Base-by-base conservation (phyloP, 2,888 invertebrate genomes). In the Epistrophe grossulariae region DNA sequence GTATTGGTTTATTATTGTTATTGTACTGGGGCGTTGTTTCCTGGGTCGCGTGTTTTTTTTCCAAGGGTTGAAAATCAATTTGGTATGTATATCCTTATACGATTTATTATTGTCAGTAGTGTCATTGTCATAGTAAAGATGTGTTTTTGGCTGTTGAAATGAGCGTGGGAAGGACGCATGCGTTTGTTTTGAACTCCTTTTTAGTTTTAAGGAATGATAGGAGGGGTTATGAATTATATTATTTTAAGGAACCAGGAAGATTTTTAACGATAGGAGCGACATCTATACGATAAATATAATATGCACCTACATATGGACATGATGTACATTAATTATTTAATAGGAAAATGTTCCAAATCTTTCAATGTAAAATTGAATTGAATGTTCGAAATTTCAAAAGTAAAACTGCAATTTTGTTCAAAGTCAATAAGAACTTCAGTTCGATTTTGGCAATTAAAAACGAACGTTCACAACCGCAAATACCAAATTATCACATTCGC, bases 1-100 rank as follows among this genome's bases (percentile, higher is more conserved):
- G 74, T 50, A 79, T 64, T 74, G 71, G 68, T 84, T 84, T 84
- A 84, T 84, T 84, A 79, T 84, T 84, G 84, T 84, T 84, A 84
- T 84, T 84, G 79, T 74, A 84, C 84, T 84, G 84, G 84, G 84
- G 84, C 84, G 84, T 84, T 84, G 84, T 84, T 79, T 59, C 13
- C 62, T 79, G 55, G 62, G 11, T 48, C 40, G 31, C 70, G 64
- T 57, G 57, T 78, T 40, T 64, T 50, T 64, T 71, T 45, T 55
- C 4, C 31, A 74, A 68, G 84, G 79, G 74, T 45, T 74, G 79
- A 79, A 79, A 79, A 84, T 74, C 64, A 79, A 79, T 79, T 70
- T 48, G 55, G 50, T 73, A 40, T 84, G 74, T 74, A 71, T 84
- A 71, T 84, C 74, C 70, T 79, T 48, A 24, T 73, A 57, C 38